Evolutionary conservation across 2,888 invertebrate genomes (phyloP).

Genomic region (Apamea crenata): DNA sequence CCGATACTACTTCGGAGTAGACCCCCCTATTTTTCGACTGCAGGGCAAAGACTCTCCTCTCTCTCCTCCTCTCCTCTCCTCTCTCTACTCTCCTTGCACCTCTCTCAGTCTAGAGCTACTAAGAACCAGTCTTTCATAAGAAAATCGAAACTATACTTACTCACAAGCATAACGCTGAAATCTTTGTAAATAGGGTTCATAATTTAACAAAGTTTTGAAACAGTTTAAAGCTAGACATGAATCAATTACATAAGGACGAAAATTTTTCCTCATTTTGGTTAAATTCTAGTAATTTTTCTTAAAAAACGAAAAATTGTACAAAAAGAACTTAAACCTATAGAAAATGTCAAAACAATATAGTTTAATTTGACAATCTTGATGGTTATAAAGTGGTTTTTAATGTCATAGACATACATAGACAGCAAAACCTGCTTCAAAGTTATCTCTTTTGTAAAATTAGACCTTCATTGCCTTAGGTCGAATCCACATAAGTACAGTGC

Average conservation of each 20-base stretch:
- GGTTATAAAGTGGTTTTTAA: no score
- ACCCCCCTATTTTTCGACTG: not conserved
- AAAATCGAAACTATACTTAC: constrained; percentile 33
- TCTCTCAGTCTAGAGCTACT: not conserved
- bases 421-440: not conserved
- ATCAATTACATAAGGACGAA: constrained; percentile 1
- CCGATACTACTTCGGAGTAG: no score
- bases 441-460: not conserved
- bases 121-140: not conserved
- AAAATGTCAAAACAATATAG: not conserved
- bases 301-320: not conserved
- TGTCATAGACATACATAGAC: not conserved
- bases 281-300: not conserved
- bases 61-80: no score
- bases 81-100: not conserved
- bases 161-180: not conserved
- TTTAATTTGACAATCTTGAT: constrained; percentile 16
- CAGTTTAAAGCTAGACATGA: not conserved
- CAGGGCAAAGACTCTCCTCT: not conserved
- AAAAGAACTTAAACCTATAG: not conserved
- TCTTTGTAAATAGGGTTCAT: not conserved
- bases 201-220: constrained; percentile 22
- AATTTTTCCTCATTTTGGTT: constrained; percentile 26
- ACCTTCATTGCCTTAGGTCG: not conserved
- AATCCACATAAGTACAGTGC: no score